phyloP scores from a whole-genome alignment of 2,888 invertebrate genomes.

The Drosophila nigritarsus region DNA sequence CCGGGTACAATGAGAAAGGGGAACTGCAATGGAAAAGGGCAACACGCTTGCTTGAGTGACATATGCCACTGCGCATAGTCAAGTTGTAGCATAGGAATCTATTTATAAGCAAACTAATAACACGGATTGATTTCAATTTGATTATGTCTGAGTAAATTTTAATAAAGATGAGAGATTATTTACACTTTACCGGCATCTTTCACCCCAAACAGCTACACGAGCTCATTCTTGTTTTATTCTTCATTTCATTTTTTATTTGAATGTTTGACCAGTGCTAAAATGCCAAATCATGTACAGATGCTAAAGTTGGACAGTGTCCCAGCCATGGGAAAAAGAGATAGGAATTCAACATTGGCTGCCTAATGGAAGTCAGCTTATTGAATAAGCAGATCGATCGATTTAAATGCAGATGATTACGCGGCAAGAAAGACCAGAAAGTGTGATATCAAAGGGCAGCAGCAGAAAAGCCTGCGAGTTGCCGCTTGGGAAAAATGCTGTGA shows the following conservation, averaged over 20 bases:
- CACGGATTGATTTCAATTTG: neutral
- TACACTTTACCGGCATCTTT: neutral
- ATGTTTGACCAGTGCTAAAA: constrained; percentile 43
- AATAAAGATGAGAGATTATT: neutral
- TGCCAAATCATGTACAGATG: constrained; percentile 67
- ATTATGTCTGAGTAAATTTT: neutral
- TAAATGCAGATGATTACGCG: constrained; percentile 63
- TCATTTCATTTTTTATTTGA: constrained; percentile 6
- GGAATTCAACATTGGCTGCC: constrained; percentile 28
- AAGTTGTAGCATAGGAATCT: constrained; percentile 3
- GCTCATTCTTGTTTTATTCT: constrained; percentile 10
- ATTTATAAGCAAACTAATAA: neutral
- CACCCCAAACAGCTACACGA: neutral
- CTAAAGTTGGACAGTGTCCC: constrained; percentile 66
- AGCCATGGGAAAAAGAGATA: constrained; percentile 38
- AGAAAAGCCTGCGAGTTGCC: constrained; percentile 2
- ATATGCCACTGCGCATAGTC: constrained; percentile 29
- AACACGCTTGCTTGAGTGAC: constrained; percentile 13
- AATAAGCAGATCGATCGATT: constrained; percentile 63
- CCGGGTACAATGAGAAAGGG: neutral
- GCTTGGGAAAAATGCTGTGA: constrained; percentile 52
- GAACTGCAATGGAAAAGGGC: constrained; percentile 4
- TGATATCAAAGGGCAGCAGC: constrained; percentile 17
- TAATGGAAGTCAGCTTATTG: constrained; percentile 64
- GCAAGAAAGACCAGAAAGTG: constrained; percentile 39